These are phyloP conservation scores for Pheosia gnoma DNA, from an alignment of 2,888 invertebrate genomes.

Conservation along the genomic window DNA sequence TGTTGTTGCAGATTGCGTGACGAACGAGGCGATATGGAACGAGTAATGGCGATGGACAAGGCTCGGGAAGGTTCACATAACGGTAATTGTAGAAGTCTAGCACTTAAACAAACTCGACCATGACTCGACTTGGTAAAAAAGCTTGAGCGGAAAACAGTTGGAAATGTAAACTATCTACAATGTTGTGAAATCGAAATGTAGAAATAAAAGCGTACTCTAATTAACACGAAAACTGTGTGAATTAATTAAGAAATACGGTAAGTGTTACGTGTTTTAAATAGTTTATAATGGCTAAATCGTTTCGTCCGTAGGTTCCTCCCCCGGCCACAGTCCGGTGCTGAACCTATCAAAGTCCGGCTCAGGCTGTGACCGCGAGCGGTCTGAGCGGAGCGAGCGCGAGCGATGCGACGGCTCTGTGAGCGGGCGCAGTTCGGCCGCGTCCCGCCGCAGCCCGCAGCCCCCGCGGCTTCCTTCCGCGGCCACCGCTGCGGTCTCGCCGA, in stretches of 20 bases:
- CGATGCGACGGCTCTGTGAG: conserved; percentile 77
- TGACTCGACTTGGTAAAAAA: background rate
- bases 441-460: conserved; percentile 86
- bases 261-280: too few species aligned
- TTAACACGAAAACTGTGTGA: too few species aligned
- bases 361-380: conserved; percentile 87
- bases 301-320: conserved; percentile 88
- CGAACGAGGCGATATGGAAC: conserved; percentile 93
- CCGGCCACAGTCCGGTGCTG: conserved; percentile 95
- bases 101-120: background rate
- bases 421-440: conserved; percentile 84
- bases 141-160: background rate
- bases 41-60: conserved; percentile 92
- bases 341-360: conserved; percentile 95
- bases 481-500: conserved; percentile 85
- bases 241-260: too few species aligned
- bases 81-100: conserved; percentile 80
- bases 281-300: background rate
- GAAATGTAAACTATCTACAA: background rate
- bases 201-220: too few species aligned
- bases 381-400: conserved; percentile 85
- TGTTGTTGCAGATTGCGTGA: conserved; percentile 92
- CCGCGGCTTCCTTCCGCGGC: conserved; percentile 80
- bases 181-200: too few species aligned
- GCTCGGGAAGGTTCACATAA: conserved; percentile 95